Evolutionary conservation across 2,797 vertebrate species (phyloP).

Genomic region (Galaxias olidus): DNA sequence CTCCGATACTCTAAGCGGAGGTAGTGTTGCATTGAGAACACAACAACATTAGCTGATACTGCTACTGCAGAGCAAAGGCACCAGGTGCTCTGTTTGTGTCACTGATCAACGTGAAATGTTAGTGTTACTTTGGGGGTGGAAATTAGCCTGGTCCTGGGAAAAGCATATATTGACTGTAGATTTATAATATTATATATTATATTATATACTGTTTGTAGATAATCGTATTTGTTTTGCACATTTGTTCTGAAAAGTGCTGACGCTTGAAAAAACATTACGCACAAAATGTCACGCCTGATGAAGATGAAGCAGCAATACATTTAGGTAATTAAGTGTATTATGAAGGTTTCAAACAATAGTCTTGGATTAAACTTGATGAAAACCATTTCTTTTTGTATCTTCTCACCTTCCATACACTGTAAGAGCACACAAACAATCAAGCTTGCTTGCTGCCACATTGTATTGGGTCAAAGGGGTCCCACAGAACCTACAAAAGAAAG

Average conservation of each 20-base stretch:
- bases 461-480: too few relatives aligned
- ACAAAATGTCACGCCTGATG: too few relatives aligned
- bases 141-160: background rate
- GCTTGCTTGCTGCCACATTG: too few relatives aligned
- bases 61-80: background rate
- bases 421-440: constrained; percentile 34
- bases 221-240: too few relatives aligned
- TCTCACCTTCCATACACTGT: constrained; percentile 41
- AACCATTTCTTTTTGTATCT: too few relatives aligned
- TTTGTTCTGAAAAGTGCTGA: too few relatives aligned
- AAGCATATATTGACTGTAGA: too few relatives aligned
- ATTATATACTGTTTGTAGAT: too few relatives aligned
- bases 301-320: too few relatives aligned
- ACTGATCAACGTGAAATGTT: background rate
- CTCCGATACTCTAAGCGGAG: background rate
- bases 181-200: too few relatives aligned
- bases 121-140: background rate
- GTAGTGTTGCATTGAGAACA: background rate
- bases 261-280: too few relatives aligned
- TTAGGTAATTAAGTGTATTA: background rate
- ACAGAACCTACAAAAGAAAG: too few relatives aligned
- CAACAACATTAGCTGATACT: background rate
- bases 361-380: background rate
- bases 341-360: background rate
- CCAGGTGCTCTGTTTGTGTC: background rate